Evolutionary conservation across 2,797 vertebrate species (phyloP), one percentile per base, ranked within the genome.

Genomic region (Helicolenus hilgendorfi): DNA sequence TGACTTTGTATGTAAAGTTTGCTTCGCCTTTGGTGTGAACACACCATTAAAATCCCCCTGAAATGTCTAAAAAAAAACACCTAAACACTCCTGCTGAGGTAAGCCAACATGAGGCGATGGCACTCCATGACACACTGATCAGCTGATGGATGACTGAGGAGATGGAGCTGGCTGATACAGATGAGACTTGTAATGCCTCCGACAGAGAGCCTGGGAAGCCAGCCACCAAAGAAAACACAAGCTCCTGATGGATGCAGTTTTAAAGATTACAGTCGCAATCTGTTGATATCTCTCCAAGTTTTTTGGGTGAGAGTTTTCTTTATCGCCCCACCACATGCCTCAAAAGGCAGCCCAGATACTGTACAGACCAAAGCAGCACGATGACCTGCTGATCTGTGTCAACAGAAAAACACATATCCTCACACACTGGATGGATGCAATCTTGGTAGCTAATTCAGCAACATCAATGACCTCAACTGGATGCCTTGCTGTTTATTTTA

Each of bases 131-230:
- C 26, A 35, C 77, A 35, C 83, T 63, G 84, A 92, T 87, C 72
- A 92, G 53, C 87, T 93, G 93, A 94, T 90, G 89, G 90, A 95
- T 93, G 90, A 85, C 79, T 84, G 64, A 68, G 69, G 65, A 86
- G 87, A 89, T 78, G 82, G 83, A 73, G 91, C 67, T 79, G 93
- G 95, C 88, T 72, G 94, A 94, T 88, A 94, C 88, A 88, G 90
- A 96, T 94, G 93, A 89, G 92, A 75, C 62, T 27, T 69, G 68
- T 69, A 93, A 95, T 79, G 89, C 84, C 63, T 91, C 20, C 88
- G 91, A 92, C 93, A 79, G 64, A 82, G 68, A 58, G 65, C 9
- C 11, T 13, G 6, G 65, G 41, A 82, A 59, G 36, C 38, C 79
- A 70, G 59, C 10, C 83, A 58, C 24, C 31, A 77, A 69, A 53